Evolutionary conservation across 2,113 vertebrate species (phyloP), one percentile per base, ranked within the genome.

Genomic region (Toxotes jaculatrix): DNA sequence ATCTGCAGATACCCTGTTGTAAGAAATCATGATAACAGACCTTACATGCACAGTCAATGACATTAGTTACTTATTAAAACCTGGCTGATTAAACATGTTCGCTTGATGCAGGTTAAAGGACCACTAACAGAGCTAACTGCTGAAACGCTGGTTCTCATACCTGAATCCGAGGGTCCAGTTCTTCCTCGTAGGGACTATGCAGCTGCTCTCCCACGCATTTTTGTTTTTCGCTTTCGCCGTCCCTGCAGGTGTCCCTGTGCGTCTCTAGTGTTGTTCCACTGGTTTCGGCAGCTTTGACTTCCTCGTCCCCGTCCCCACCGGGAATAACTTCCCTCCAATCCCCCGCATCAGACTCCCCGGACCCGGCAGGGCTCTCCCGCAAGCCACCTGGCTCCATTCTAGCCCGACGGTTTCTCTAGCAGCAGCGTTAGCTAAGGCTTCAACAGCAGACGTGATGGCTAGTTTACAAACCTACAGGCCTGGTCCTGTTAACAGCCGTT

Each of bases 131-230:
- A 5, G 5, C 5, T 14, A 42, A 51, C 10, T 27, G 27, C 62
- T 5, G 1, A 5, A 23, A 1, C 9, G 38, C 31, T 17, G 34
- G 19, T 17, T 43, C 13, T 70, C 79, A 0, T 85, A 96, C 95
- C 95, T 96, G 95, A 16, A 96, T 96, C 60, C 95, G 91, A 67
- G 95, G 95, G 71, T 96, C 95, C 84, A 96, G 84, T 43, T 96
- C 95, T 82, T 96, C 95, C 45, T 96, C 95, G 36, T 94, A 94
- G 1, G 93, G 92, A 13, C 90, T 91, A 40, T 88, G 91, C 6
- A 87, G 1, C 3, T 90, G 85, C 8, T 94, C 93, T 11, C 88
- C 91, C 2, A 71, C 56, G 16, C 60, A 74, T 42, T 78, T 88
- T 32, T 47, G 79, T 51, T 63, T 93, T 0, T 72, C 77, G 11